Base-by-base conservation (phyloP, 2,888 invertebrate species). In the Platynereis dumerilii region DNA sequence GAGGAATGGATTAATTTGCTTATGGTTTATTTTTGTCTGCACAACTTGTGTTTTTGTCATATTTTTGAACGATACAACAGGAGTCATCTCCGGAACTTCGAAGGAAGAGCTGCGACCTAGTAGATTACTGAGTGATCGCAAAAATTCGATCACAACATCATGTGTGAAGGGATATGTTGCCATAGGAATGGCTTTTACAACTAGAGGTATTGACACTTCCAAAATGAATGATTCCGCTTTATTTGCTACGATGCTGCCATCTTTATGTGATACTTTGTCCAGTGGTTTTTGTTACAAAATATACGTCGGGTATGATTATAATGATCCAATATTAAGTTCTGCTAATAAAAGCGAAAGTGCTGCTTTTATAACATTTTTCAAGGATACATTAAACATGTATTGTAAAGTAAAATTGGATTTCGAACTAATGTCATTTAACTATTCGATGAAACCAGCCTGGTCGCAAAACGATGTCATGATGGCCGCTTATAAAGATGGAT, bases 391-490 rank as follows among this genome's bases (percentile, higher is more conserved):
- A 53, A 10, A 44, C 12, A n/a, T 34, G 29, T 68, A 64, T 58
- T 55, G 48, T 2, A n/a, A n/a, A n/a, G n/a, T n/a, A n/a, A n/a
- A n/a, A n/a, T 24, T 56, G n/a, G 56, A 53, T 10, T 55, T 71
- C 1, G 65, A 71, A 20, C 52, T 73, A 17, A 58, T 73, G 10
- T 24, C 58, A 27, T 73, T 72, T 62, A 58, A 42, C 17, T 69
- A 72, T 48, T 24, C 27, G 5, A 61, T 60, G 12, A 61, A 55
- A 29, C 73, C 73, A 15, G 70, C 72, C 20, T 72, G 72, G 73
- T 70, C 73, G 15, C 73, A 73, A 63, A 73, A 73, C 54, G 72
- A 72, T 28, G 73, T 72, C 29, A 71, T 72, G 71, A 65, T 72
- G 58, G 70, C 68, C 20, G 72, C 72, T 0, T 72, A 70, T 58